phyloP scores from a whole-genome alignment of 1,140 invertebrate species.

The Tetragonula clypearis region DNA sequence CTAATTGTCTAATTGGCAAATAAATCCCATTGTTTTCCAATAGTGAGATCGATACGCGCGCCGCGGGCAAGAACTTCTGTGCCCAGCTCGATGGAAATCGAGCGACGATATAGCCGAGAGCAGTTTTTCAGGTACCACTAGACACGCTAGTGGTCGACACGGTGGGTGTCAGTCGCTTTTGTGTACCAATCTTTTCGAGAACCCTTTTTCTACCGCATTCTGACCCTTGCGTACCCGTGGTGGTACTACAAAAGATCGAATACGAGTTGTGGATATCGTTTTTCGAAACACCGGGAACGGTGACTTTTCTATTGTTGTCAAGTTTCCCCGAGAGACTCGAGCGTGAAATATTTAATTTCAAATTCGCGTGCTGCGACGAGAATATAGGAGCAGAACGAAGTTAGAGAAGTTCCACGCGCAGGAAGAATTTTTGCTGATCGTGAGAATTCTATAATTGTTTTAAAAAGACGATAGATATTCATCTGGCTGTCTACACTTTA shows the following conservation, averaged over 20 bases:
- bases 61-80: slow-evolving; percentile 39
- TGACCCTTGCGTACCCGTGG: not conserved
- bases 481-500: not conserved
- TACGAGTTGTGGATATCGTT: not conserved
- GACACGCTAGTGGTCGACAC: slow-evolving; percentile 20
- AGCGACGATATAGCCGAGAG: not conserved
- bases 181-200: not conserved
- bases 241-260: not conserved
- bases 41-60: slow-evolving; percentile 56
- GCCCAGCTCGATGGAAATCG: not conserved
- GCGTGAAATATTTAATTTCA: not conserved
- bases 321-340: not conserved
- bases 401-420: not conserved
- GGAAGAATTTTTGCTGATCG: not conserved
- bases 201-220: not conserved
- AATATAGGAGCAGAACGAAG: not conserved
- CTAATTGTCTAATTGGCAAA: slow-evolving; percentile 78
- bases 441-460: not conserved
- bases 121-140: not conserved
- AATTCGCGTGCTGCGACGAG: not conserved
- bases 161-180: slow-evolving; percentile 34
- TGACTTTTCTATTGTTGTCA: too few species aligned
- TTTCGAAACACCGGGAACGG: too few species aligned
- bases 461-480: not conserved
- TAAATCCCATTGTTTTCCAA: slow-evolving; percentile 76